Evolutionary conservation across 1,140 invertebrate species (phyloP), one percentile per base, ranked within the genome.

Genomic region (Drosophila nikananu): DNA sequence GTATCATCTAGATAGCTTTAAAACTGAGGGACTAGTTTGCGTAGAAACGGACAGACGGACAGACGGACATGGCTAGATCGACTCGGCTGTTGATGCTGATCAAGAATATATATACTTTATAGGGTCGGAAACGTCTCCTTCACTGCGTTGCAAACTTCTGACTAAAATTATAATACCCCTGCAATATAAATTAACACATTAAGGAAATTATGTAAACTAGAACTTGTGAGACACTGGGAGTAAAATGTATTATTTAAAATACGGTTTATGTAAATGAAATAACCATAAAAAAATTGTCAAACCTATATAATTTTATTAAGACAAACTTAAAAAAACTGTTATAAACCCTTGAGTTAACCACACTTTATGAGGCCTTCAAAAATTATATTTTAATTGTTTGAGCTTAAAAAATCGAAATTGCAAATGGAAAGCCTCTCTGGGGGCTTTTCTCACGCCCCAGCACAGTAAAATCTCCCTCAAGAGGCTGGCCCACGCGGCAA

Each of bases 381-480:
- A 57, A 25, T 57, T 57, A 35, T 23, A 17, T 23, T 2, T 37
- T 10, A 55, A 13, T 51, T 27, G 2, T 21, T 17, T 17, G 15
- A 17, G 6, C 37, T 8, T 17, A 17, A 42, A 2, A 10, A 6
- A 13, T 13, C 4, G 5, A 1, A 55, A 37, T 49, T 70, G 13
- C n/a, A 19, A 46, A 46, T 17, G 9, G 13, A 30, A 32, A 51
- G 60, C 27, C 59, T 41, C 48, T 52, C 41, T 7, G 19, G 13
- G n/a, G 5, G 44, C 55, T 64, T 77, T 78, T 84, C 73, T 74
- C 79, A 86, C 82, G 73, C 82, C 79, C 51, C 73, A 32, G 21
- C 67, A 27, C 51, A 57, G 54, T 57, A 9, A 57, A n/a, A 15
- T 57, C 19, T 49, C 30, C 3, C 25, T 15, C 15, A 2, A 44